These are phyloP conservation scores for Neoarius graeffei DNA, from an alignment of 2,113 vertebrate genomes.

Conservation along the genomic window DNA sequence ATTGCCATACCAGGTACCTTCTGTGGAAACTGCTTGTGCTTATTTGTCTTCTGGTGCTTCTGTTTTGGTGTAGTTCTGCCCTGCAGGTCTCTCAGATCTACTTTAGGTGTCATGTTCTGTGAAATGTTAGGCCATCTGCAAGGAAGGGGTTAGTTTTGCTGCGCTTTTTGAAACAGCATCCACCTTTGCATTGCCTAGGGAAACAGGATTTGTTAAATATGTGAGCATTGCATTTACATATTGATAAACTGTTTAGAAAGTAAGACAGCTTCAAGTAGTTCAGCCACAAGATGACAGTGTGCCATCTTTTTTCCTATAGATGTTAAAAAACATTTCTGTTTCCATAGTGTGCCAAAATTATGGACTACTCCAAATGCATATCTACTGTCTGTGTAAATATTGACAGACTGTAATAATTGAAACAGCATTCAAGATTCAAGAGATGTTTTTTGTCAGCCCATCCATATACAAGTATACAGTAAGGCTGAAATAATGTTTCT, in stretches of 20 bases:
- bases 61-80: background rate
- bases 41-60: rapidly evolving
- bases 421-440: too few species aligned
- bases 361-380: background rate
- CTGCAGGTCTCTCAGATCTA: background rate
- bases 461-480: too few species aligned
- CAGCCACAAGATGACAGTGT: background rate
- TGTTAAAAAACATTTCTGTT: background rate
- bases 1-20: background rate
- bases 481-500: too few species aligned
- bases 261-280: background rate
- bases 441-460: too few species aligned
- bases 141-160: background rate
- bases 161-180: background rate
- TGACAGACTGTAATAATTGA: too few species aligned
- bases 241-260: background rate
- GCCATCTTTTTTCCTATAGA: background rate
- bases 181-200: background rate
- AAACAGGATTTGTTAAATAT: background rate
- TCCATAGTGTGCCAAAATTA: background rate
- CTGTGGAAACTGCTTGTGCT: too few species aligned
- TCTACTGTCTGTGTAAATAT: too few species aligned
- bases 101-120: background rate
- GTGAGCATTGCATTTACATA: background rate
- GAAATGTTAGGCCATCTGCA: too few species aligned